phyloP scores from a whole-genome alignment of 2,113 vertebrate species.

The Brachypteracias leptosomus region DNA sequence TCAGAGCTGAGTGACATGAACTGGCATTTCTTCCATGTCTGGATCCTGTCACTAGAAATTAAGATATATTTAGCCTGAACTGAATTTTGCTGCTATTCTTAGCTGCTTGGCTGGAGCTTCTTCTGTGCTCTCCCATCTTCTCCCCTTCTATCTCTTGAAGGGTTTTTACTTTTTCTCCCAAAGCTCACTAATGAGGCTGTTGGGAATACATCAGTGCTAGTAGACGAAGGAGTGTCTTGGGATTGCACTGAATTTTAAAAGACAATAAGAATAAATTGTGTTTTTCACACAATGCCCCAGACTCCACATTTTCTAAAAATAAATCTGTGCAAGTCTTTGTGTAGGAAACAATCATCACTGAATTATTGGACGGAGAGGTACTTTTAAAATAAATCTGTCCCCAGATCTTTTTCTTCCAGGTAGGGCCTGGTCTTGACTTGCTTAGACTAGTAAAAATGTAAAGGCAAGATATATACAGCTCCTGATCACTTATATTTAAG shows the following conservation, averaged over 20 bases:
- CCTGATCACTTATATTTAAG: not conserved
- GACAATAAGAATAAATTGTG: not conserved
- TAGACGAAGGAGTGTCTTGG: not conserved
- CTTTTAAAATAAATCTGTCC: not conserved
- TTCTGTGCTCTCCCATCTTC: not conserved
- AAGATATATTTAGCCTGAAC: slow-evolving; percentile 25
- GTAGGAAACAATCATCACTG: not conserved
- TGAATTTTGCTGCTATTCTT: slow-evolving; percentile 5
- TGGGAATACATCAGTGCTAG: not conserved
- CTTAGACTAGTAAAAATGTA: not conserved
- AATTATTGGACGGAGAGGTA: not conserved
- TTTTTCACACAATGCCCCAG: not conserved
- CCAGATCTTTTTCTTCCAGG: not conserved
- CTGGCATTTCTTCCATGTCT: not conserved
- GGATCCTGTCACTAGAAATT: not conserved
- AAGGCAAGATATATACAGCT: not conserved
- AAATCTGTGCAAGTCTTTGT: not conserved
- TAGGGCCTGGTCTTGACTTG: not conserved
- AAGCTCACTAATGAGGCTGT: not conserved
- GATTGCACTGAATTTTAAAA: not conserved
- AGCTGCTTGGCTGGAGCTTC: not conserved
- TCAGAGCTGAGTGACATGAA: not conserved
- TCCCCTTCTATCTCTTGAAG: not conserved
- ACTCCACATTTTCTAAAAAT: not conserved
- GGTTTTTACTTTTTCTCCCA: not conserved